Evolutionary conservation across 2,888 invertebrate species (phyloP).

Genomic region (Pyralis farinalis): DNA sequence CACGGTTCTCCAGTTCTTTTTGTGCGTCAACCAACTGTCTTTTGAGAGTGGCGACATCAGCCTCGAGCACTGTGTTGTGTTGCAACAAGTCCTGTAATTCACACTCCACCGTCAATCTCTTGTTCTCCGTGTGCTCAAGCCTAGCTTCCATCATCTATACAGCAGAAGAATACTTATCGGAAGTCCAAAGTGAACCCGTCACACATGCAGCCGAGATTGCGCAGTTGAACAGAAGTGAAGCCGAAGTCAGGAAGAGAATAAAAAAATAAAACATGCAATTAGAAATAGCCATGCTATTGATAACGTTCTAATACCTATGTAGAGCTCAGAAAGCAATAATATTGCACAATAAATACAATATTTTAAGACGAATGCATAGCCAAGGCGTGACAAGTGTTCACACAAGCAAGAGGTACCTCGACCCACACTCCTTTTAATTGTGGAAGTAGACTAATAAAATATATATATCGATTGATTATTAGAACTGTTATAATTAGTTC

Average conservation of each 20-base stretch:
- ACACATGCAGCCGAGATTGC: conserved; percentile 3
- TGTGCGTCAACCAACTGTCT: conserved; percentile 64
- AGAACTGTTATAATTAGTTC: too few relatives aligned
- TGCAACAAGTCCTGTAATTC: conserved; percentile 82
- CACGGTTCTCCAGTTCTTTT: conserved; percentile 57
- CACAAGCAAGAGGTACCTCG: too few relatives aligned
- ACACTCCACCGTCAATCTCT: conserved; percentile 83
- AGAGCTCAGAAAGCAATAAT: neutral
- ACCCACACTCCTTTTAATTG: too few relatives aligned
- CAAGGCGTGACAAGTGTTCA: too few relatives aligned
- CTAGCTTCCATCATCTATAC: conserved; percentile 82
- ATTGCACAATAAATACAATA: neutral
- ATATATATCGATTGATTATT: too few relatives aligned
- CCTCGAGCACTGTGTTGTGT: conserved; percentile 85
- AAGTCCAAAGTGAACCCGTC: conserved; percentile 23
- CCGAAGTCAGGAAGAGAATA: conserved; percentile 38
- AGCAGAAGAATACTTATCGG: conserved; percentile 42
- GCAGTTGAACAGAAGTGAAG: conserved; percentile 32
- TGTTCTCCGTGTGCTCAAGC: conserved; percentile 82
- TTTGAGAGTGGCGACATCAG: conserved; percentile 76
- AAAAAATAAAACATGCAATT: conserved; percentile 70
- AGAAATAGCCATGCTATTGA: conserved; percentile 30
- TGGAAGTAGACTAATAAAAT: too few relatives aligned
- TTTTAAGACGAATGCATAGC: too few relatives aligned
- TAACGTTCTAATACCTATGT: too few relatives aligned